Percentiles rank a stretch among this genome's conserved stretches.
Evolutionary conservation across 92 coral and sea anemone species (phyloP).

Genomic region (Paragorgia papillata): DNA sequence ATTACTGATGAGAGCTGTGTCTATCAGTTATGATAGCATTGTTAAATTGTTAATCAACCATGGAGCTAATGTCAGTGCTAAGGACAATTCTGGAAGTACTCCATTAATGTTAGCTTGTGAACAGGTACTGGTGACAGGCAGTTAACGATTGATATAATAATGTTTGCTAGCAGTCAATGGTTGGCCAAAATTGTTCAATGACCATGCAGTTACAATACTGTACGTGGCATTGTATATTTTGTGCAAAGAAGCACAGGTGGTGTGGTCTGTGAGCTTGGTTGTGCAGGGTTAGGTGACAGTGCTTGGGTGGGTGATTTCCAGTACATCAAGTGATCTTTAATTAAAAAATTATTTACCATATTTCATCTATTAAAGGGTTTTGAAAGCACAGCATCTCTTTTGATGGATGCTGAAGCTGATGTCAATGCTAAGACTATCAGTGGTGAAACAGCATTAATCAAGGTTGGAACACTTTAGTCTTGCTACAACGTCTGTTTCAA

Average conservation of each 20-base stretch:
- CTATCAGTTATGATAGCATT: slow-evolving; percentile 76
- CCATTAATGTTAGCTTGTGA: slow-evolving; percentile 88
- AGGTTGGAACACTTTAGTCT: slow-evolving; percentile 47
- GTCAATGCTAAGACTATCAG: slow-evolving; percentile 67
- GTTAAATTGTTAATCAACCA: slow-evolving; percentile 73
- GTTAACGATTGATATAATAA: too few species aligned
- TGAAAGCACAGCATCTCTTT: slow-evolving; percentile 68
- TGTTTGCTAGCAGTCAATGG: too few species aligned
- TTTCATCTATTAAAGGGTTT: slow-evolving; percentile 59
- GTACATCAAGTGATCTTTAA: too few species aligned
- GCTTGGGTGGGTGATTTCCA: too few species aligned
- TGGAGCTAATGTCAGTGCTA: slow-evolving; percentile 73
- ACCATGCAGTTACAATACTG: too few species aligned
- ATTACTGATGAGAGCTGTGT: slow-evolving; percentile 85
- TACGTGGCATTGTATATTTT: too few species aligned
- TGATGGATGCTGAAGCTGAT: slow-evolving; percentile 74
- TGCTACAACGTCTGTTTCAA: not conserved
- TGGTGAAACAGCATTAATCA: slow-evolving; percentile 95
- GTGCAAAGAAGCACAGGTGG: too few species aligned
- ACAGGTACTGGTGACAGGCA: slow-evolving; percentile 64
- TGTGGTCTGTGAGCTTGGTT: too few species aligned
- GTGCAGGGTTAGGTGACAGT: too few species aligned
- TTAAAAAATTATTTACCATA: too few species aligned
- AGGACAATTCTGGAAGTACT: slow-evolving; percentile 71
- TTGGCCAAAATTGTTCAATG: too few species aligned